Base-by-base conservation (phyloP, 2,888 invertebrate species). In the Melinaea marsaeus region DNA sequence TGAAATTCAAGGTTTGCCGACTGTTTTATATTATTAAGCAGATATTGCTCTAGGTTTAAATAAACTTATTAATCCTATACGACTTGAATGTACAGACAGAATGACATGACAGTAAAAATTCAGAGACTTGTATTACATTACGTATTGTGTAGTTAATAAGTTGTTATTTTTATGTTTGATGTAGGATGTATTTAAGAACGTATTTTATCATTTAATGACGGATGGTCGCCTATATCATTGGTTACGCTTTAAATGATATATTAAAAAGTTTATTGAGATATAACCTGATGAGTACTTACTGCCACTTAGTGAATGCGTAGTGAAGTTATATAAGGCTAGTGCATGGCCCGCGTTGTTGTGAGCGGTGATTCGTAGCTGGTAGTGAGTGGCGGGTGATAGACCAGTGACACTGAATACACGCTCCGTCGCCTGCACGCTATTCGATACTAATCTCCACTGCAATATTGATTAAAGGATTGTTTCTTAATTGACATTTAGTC, bases 271-370 rank as follows among this genome's bases (percentile, higher is more conserved):
- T 42, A 9, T 42, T 9, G 42, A 42, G 0, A 42, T 6, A 42
- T 9, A 42, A 42, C 9, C 42, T 42, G 9, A 42, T 42, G 9
- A 13, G 57, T 60, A 89, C 92, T 92, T 83, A 94, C 96, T 94
- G 81, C 95, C 95, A 75, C 93, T 93, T 13, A 94, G 86, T 5
- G 95, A 94, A 67, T 96, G 92, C 2, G 97, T 97, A 37, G 96
- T 95, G 80, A 96, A 95, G 86, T 96, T 96, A 79, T 96, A 97
- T 11, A 95, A 89, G 0, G 96, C 96, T 57, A 94, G 93, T 1
- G 95, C 95, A 68, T 95, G 95, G 0, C 97, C 97, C 0, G 97
- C 97, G 82, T 96, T 96, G 84, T 97, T 97, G 80, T 95, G 95
- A 0, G 97, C 96, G 1, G 94, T 95, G 67, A 95, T 94, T 69